Evolutionary conservation across 1,140 invertebrate genomes (phyloP).

Genomic region (Pinna nobilis): DNA sequence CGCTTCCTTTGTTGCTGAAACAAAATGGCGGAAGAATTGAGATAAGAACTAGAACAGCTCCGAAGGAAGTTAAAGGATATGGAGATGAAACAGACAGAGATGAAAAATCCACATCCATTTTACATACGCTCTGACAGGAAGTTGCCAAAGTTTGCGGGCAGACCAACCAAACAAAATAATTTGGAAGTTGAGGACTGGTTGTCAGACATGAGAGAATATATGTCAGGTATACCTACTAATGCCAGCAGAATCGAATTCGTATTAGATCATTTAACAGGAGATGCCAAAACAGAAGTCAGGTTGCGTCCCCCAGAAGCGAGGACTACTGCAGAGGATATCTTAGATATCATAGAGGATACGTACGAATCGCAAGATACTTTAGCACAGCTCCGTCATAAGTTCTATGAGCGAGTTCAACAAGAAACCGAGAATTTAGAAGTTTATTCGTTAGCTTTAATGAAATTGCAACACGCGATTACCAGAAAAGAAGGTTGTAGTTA

Average conservation of each 20-base stretch:
- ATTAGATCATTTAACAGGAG: neutral
- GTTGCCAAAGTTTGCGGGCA: too few species aligned
- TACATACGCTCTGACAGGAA: too few species aligned
- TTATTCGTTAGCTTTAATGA: too few species aligned
- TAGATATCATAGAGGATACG: neutral
- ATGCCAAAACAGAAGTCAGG: conserved; percentile 5
- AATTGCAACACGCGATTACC: too few species aligned
- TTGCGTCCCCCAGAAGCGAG: neutral
- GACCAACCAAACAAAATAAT: neutral
- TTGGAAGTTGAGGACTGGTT: neutral
- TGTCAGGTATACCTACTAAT: neutral
- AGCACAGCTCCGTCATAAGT: neutral
- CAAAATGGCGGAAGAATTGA: too few species aligned
- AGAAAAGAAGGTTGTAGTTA: neutral
- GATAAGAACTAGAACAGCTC: too few species aligned
- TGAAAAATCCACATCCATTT: too few species aligned
- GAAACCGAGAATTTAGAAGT: neutral
- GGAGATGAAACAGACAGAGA: too few species aligned
- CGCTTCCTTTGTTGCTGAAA: too few species aligned
- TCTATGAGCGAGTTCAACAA: neutral
- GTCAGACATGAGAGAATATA: neutral
- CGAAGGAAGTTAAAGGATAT: too few species aligned
- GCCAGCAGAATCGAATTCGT: neutral
- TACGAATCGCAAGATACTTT: neutral
- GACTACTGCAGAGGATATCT: neutral